Percentiles rank a stretch among this genome's conserved stretches.
Conservation (phyloP, 2,113 vertebrate genomes). For the Callopanchax toddi region DNA sequence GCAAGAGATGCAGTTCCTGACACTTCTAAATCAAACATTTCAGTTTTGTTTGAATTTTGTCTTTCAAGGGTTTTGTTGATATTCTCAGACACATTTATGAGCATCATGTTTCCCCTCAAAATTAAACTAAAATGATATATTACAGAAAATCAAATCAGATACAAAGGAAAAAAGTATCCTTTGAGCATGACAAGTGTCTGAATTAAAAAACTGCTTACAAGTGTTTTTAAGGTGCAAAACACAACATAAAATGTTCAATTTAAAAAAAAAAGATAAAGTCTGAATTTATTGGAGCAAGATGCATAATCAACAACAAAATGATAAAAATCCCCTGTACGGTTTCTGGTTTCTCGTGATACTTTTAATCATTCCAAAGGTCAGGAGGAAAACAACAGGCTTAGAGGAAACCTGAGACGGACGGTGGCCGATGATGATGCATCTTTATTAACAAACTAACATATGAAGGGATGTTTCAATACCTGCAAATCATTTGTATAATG, state of each 20-base stretch:
- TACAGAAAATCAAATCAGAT: too few relatives aligned
- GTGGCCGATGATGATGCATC: conserved; percentile 39
- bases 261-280: too few relatives aligned
- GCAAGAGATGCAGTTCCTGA: not conserved
- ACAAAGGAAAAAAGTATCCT: too few relatives aligned
- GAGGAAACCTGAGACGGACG: conserved; percentile 67
- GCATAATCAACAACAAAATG: conserved; percentile 34
- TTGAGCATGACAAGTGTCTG: too few relatives aligned
- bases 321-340: conserved; percentile 25
- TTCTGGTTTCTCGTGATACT: conserved; percentile 67
- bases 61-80: not conserved
- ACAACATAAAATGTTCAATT: too few relatives aligned
- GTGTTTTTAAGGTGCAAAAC: too few relatives aligned
- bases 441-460: conserved; percentile 27
- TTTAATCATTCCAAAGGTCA: conserved; percentile 79
- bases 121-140: too few relatives aligned
- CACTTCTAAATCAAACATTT: too few relatives aligned
- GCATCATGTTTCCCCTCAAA: too few relatives aligned
- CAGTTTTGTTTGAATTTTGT: not conserved
- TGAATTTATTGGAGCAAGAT: not conserved
- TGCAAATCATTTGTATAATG: not conserved
- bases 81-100: too few relatives aligned
- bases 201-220: too few relatives aligned
- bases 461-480: not conserved
- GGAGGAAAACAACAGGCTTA: conserved; percentile 72